Evolutionary conservation across 2,797 vertebrate species (phyloP).

Genomic region (Linurgus olivaceus): DNA sequence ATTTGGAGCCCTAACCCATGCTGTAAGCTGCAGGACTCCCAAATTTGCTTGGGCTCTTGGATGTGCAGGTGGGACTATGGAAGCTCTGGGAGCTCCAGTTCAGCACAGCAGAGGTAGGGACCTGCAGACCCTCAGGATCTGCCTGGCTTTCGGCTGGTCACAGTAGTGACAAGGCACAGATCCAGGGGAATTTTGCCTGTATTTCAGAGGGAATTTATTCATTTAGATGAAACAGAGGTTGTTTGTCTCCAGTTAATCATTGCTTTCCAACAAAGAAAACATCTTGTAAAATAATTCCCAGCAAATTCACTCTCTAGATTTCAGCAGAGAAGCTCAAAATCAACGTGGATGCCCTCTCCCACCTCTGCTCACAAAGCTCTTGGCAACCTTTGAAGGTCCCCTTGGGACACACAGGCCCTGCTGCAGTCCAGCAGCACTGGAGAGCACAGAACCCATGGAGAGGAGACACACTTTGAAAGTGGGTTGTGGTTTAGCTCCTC

Average conservation of each 20-base stretch:
- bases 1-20: not conserved
- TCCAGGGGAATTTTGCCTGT: not conserved
- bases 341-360: not conserved
- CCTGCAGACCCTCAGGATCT: not conserved
- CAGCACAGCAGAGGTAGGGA: not conserved
- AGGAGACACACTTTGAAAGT: not conserved
- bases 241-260: conserved; percentile 5
- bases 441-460: not conserved
- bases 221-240: not conserved
- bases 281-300: not conserved
- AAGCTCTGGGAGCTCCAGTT: not conserved
- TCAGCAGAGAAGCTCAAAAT: not conserved
- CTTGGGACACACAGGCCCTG: not conserved
- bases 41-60: not conserved
- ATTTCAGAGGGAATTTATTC: not conserved
- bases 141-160: not conserved
- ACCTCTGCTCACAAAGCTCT: not conserved
- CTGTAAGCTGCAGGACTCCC: not conserved
- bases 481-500: not conserved
- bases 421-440: not conserved
- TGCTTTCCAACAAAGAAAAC: not conserved
- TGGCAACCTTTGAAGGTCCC: not conserved
- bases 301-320: not conserved
- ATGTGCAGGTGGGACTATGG: not conserved
- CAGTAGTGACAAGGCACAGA: not conserved